Evolutionary conservation across 2,113 vertebrate genomes (phyloP).

Genomic region (Zosterops pallidus): DNA sequence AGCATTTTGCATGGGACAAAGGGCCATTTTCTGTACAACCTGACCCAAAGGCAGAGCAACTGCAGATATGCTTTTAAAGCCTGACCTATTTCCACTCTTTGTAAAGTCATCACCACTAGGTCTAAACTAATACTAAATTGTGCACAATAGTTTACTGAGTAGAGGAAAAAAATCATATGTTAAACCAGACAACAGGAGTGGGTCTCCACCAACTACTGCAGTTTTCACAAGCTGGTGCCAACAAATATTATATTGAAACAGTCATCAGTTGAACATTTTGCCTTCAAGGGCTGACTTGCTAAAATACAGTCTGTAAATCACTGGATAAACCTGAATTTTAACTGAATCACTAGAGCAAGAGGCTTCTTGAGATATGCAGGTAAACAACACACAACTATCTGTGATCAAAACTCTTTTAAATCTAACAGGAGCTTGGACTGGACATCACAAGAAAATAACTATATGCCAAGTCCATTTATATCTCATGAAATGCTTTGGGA

Average conservation of each 20-base stretch:
- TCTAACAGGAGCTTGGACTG: conserved; percentile 47
- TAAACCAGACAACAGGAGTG: not conserved
- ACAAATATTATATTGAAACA: not conserved
- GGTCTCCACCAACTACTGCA: not conserved
- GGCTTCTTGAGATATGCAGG: conserved; percentile 25
- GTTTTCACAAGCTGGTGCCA: not conserved
- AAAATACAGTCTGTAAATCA: not conserved
- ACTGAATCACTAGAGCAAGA: not conserved
- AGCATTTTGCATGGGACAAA: not conserved
- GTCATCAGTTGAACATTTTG: not conserved
- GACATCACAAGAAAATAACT: conserved; percentile 53
- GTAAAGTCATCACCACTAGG: not conserved
- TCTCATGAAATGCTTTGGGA: conserved; percentile 7
- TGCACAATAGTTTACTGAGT: not conserved
- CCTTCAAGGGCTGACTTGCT: not conserved
- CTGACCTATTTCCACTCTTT: not conserved
- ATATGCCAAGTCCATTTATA: conserved; percentile 52
- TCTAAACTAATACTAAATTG: not conserved
- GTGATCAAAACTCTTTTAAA: conserved; percentile 40
- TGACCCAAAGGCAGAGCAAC: not conserved
- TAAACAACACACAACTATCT: conserved; percentile 31
- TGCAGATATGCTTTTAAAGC: not conserved
- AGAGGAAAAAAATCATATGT: not conserved
- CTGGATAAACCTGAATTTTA: conserved; percentile 8
- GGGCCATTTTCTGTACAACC: not conserved